Evolutionary conservation across 2,113 vertebrate species (phyloP).

Genomic region (Garra rufa): DNA sequence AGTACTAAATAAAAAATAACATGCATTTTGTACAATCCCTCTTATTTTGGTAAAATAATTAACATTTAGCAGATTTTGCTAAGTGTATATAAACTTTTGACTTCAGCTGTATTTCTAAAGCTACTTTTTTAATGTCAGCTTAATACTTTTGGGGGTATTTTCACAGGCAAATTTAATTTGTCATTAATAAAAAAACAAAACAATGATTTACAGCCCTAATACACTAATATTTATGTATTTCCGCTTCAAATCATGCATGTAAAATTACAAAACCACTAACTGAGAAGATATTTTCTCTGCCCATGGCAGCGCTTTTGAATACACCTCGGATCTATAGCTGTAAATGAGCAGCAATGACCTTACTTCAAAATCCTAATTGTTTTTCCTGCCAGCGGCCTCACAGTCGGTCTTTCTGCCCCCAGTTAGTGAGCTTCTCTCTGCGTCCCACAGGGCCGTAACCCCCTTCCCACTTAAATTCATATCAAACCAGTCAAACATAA

Average conservation of each 20-base stretch:
- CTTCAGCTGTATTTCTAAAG: no score
- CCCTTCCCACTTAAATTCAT: constrained; percentile 44
- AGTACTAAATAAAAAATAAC: no score
- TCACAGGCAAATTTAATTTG: no score
- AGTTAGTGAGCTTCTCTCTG: constrained; percentile 43
- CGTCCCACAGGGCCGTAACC: constrained; percentile 42
- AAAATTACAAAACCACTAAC: constrained; percentile 25
- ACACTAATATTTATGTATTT: constrained; percentile 6
- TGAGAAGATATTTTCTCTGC: constrained; percentile 6
- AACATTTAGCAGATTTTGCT: no score
- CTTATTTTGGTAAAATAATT: no score
- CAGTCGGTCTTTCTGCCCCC: constrained; percentile 31
- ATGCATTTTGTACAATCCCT: no score
- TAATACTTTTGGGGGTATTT: no score
- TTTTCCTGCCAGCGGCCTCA: constrained; percentile 48
- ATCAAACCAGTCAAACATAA: constrained; percentile 7
- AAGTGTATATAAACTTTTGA: no score
- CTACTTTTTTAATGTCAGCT: no score
- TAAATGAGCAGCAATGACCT: constrained; percentile 54
- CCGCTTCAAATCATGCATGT: background rate
- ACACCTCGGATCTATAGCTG: constrained; percentile 34
- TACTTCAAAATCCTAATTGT: constrained; percentile 53
- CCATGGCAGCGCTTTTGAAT: background rate
- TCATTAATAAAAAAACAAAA: no score
- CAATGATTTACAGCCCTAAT: no score